Evolutionary conservation across 2,888 invertebrate species (phyloP).

Genomic region (Nymphalis c-album): DNA sequence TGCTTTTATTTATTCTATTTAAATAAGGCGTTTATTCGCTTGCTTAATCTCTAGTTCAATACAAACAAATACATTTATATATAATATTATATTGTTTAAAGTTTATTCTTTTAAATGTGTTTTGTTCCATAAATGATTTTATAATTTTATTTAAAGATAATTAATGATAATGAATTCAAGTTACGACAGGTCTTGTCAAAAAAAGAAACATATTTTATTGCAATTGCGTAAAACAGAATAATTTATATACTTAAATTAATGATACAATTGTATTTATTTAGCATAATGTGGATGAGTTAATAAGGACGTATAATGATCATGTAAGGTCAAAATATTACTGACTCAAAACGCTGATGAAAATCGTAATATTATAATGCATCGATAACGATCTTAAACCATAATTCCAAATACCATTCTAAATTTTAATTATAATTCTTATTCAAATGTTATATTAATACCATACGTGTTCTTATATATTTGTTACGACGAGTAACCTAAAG

Average conservation of each 20-base stretch:
- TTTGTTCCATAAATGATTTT: no score
- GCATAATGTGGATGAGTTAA: not conserved
- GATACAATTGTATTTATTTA: no score
- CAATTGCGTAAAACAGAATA: no score
- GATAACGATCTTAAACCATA: not conserved
- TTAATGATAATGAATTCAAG: no score
- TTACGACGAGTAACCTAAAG: no score
- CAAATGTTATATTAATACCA: no score
- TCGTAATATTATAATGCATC: not conserved
- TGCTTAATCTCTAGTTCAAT: not conserved
- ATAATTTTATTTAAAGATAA: no score
- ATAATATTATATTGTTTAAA: not conserved
- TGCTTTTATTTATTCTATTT: slow-evolving; percentile 32
- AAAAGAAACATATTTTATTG: no score
- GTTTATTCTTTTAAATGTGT: not conserved
- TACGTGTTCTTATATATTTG: no score
- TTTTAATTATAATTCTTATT: no score
- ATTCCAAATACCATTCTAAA: not conserved
- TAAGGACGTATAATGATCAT: not conserved
- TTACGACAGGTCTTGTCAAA: no score
- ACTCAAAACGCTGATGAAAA: not conserved
- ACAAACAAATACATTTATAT: not conserved
- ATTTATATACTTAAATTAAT: no score
- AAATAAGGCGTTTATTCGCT: slow-evolving; percentile 19
- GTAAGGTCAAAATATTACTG: not conserved